Evolutionary conservation across 2,888 invertebrate genomes (phyloP), one percentile per base, ranked within the genome.

Genomic region (Dascillus cervinus): DNA sequence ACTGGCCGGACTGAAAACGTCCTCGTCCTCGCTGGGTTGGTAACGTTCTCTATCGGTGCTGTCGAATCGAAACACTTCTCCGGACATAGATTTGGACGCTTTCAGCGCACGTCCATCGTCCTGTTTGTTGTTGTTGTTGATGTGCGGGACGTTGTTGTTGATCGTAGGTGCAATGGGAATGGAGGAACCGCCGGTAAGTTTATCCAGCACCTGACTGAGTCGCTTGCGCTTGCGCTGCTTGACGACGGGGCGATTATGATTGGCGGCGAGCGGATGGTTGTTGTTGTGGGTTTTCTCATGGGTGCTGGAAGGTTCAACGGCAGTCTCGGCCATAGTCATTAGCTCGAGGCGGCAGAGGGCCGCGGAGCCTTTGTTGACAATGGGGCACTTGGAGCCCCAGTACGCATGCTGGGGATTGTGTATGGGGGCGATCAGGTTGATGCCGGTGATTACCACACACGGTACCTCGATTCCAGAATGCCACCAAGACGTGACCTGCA

Each of bases 141-240:
- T 50, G 17, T 62, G 62, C 32, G 64, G 62, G 25, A 65, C 53
- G 52, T 70, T 72, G 52, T 73, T 70, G 49, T 70, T 66, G 30
- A 70, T 66, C 13, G 41, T 50, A 26, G 49, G 46, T n/a, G 50
- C 32, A 46, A 50, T 15, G 50, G 58, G 20, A 52, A 59, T 37
- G 51, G 56, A 29, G 50, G 55, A 37, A 23, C 57, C 56, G 4
- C 70, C 71, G 11, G 73, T 70, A 3, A 88, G 71, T 51, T 82
- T 85, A 56, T 88, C 86, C 37, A 90, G 68, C 11, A 90, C 82
- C 39, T 81, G 82, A 31, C 83, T 85, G 10, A 89, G 71, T 21
- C 88, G 73, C 58, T 85, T 80, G 43, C 85, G 75, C 60, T 88
- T 89, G 44, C 80, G 71, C 46, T 79, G 76, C 56, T 82, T 81